These are phyloP conservation scores for Cyclopterus lumpus DNA, from an alignment of 2,797 vertebrate genomes.

Conservation along the genomic window DNA sequence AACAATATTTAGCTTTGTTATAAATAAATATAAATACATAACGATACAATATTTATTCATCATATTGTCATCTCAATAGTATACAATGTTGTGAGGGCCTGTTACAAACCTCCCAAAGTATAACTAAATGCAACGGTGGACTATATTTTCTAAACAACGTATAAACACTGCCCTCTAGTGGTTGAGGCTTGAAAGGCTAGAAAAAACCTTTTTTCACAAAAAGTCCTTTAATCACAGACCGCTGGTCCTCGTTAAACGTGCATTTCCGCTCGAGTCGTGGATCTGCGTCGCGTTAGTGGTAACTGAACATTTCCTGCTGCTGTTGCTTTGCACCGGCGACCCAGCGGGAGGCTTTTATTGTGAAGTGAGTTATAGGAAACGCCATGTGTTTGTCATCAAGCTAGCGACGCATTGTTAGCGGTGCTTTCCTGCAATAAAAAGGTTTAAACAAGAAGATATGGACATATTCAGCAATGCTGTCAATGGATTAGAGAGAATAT, in stretches of 20 bases:
- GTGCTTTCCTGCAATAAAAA: neutral
- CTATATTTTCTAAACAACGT: neutral
- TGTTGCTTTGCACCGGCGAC: neutral
- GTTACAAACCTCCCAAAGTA: too few relatives aligned
- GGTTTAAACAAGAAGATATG: neutral
- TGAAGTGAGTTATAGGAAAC: neutral
- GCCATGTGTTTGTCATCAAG: slow-evolving; percentile 2
- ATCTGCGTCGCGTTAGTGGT: neutral
- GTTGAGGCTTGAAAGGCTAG: neutral
- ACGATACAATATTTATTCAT: too few relatives aligned
- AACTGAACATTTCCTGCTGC: slow-evolving; percentile 2
- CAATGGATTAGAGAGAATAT: neutral
- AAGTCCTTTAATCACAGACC: neutral
- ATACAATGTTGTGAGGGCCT: too few relatives aligned
- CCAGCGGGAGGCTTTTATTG: slow-evolving; percentile 11
- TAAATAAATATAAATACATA: too few relatives aligned
- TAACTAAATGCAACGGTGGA: too few relatives aligned
- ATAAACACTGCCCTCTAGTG: neutral
- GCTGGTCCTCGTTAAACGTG: neutral
- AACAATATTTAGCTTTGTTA: too few relatives aligned
- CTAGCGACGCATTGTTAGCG: neutral
- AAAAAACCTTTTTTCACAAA: too few relatives aligned
- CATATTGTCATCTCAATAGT: too few relatives aligned
- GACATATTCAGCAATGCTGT: neutral
- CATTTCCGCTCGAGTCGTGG: neutral